Evolutionary conservation across 2,888 invertebrate species (phyloP).

Genomic region (Aricia artaxerxes): DNA sequence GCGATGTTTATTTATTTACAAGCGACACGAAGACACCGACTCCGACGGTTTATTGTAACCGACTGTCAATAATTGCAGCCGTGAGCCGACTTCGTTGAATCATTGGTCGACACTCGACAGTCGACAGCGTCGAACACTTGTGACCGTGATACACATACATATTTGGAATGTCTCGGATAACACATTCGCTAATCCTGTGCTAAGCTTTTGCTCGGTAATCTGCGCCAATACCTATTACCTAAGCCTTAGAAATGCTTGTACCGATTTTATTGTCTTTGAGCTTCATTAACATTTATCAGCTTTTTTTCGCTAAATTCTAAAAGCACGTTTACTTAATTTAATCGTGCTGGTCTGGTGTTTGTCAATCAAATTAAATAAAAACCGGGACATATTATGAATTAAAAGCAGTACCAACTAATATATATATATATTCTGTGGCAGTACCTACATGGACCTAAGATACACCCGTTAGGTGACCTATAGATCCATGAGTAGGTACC

Average conservation of each 20-base stretch:
- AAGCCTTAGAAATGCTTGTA: not conserved
- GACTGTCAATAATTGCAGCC: slow-evolving; percentile 15
- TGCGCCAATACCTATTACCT: not conserved
- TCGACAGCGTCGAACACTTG: not conserved
- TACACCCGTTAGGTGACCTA: no score
- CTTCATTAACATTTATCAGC: not conserved
- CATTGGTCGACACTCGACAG: not conserved
- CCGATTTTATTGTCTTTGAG: not conserved
- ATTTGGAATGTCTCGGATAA: not conserved
- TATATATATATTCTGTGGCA: no score
- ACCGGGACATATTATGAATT: no score
- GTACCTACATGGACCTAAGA: no score
- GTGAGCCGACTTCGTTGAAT: slow-evolving; percentile 4
- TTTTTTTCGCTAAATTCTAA: no score
- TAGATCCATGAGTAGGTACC: no score
- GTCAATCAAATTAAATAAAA: no score
- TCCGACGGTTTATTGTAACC: slow-evolving; percentile 11
- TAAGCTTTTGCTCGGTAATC: not conserved
- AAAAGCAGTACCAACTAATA: no score
- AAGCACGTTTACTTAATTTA: no score
- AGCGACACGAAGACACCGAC: not conserved
- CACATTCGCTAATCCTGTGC: slow-evolving; percentile 6
- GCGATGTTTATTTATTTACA: slow-evolving; percentile 17
- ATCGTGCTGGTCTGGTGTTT: no score
- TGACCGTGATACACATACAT: slow-evolving; percentile 16